These are phyloP conservation scores for Ernsta delagoae DNA, from an alignment of 2,888 invertebrate genomes.

Conservation along the genomic window DNA sequence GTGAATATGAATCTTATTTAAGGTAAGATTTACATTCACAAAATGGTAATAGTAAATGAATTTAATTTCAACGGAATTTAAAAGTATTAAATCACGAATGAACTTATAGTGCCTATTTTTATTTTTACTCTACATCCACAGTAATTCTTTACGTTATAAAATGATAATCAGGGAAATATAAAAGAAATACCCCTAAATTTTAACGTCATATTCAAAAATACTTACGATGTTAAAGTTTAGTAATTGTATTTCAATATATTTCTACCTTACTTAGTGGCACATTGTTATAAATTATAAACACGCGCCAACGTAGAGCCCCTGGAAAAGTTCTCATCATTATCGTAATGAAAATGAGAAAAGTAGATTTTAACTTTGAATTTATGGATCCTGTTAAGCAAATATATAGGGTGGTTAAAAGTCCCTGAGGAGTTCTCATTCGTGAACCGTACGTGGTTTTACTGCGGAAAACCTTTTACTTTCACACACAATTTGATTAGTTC, in stretches of 20 bases:
- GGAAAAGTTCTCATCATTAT: slow-evolving; percentile 59
- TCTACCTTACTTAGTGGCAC: background rate
- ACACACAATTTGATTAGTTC: slow-evolving; percentile 5
- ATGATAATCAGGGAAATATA: no score
- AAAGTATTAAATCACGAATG: no score
- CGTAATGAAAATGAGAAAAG: slow-evolving; percentile 64
- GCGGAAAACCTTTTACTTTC: background rate
- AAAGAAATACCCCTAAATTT: no score
- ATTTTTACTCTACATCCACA: no score
- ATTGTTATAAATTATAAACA: slow-evolving; percentile 3
- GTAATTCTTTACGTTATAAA: no score
- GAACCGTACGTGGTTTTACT: slow-evolving; percentile 10
- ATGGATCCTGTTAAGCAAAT: slow-evolving; percentile 28
- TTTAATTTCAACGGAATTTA: no score
- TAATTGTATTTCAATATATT: background rate
- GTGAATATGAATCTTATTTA: no score
- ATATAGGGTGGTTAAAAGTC: slow-evolving; percentile 22
- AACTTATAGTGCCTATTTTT: no score
- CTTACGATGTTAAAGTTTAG: no score
- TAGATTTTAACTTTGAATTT: slow-evolving; percentile 46
- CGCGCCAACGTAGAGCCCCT: slow-evolving; percentile 43
- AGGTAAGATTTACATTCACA: no score
- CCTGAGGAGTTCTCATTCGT: slow-evolving; percentile 16
- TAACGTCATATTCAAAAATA: no score
- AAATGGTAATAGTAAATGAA: no score